Evolutionary conservation across 2,888 invertebrate genomes (phyloP), one percentile per base, ranked within the genome.

Genomic region (Tanytarsus gracilentus): DNA sequence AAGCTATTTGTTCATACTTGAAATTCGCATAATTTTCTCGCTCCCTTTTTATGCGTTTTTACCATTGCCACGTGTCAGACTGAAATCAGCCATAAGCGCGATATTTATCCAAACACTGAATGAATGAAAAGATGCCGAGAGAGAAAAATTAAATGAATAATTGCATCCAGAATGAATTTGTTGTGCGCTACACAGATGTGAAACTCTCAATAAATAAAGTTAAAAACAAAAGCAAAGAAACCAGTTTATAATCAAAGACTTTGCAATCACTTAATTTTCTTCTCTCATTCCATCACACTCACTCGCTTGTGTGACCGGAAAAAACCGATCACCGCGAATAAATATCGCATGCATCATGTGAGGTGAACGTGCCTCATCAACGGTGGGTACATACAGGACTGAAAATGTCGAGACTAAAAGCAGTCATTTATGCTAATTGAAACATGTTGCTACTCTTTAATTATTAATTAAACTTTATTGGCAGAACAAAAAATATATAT

Each of bases 221-320:
- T 6, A 14, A 39, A 2, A n/a, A 40, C 18, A 9, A 18, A 18
- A 8, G 5, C 3, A 3, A 3, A 23, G 3, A 36, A 40, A 56
- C 55, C 21, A 25, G 55, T 56, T 56, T 55, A 26, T 30, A 56
- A 56, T 56, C 55, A 56, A 56, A 40, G 39, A 39, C n/a, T 56
- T 30, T 56, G 55, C 39, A 56, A 56, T 56, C 55, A 56, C 55
- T 56, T 56, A 25, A 56, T 56, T 49, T 56, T 56, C 55, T 56
- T 40, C 23, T 44, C 23, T 44, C 55, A 53, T 56, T 56, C 40
- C 39, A 49, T 16, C 14, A 14, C 40, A 40, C 18, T 51, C n/a
- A 18, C 9, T 18, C 23, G 25, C 49, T 49, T 49, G 49, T 49
- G 55, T 39, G 55, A 36, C 55, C 55, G 55, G 55, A 56, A 56